These are phyloP conservation scores for human DNA, from an alignment of 2,113 vertebrate species.

Conservation along the genomic window GRCh38 chr1:180370001-180370500, in stretches of 20 bases:
- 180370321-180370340: background rate
- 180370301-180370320: background rate
- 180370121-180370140: background rate
- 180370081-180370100: background rate
- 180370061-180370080: background rate
- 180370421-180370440: background rate
- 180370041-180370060: slow-evolving; percentile 6
- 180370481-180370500: background rate
- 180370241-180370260: background rate
- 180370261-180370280: background rate
- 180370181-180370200: background rate
- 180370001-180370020: background rate
- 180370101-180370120: slow-evolving; percentile 2
- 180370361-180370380: background rate
- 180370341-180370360: background rate
- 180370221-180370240: background rate
- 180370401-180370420: slow-evolving; percentile 34
- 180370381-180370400: background rate
- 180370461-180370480: slow-evolving; percentile 6
- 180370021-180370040: slow-evolving; percentile 19
- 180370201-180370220: background rate
- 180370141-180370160: background rate
- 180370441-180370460: background rate
- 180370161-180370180: background rate
- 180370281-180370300: background rate